Evolutionary conservation across 2,888 invertebrate species (phyloP).

Genomic region (Torymus tubicola): DNA sequence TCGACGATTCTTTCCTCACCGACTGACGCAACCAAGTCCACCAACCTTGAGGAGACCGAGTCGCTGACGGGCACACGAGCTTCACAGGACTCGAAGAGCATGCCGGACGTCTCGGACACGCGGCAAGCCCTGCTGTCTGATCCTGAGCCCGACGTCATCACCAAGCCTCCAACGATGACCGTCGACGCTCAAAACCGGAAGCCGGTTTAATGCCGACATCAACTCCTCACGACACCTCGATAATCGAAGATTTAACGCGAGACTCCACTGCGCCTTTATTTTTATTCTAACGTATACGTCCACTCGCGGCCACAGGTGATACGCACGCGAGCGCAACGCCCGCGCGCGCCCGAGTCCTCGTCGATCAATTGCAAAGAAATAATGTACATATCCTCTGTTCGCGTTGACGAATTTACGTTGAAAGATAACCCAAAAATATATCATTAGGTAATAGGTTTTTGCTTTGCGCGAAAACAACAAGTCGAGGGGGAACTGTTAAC

Average conservation of each 20-base stretch:
- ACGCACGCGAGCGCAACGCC: neutral
- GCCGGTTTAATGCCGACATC: constrained; percentile 67
- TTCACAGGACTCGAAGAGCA: constrained; percentile 53
- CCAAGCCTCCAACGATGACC: constrained; percentile 64
- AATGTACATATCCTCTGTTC: constrained; percentile 52
- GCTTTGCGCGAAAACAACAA: constrained; percentile 43
- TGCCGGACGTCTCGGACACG: constrained; percentile 67
- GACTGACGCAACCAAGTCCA: constrained; percentile 72
- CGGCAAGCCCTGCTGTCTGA: constrained; percentile 65
- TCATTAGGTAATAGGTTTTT: constrained; percentile 56
- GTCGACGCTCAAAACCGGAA: constrained; percentile 64
- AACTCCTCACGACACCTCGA: constrained; percentile 57
- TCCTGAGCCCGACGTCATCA: constrained; percentile 66
- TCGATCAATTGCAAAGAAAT: constrained; percentile 34
- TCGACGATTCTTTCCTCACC: constrained; percentile 72
- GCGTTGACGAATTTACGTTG: constrained; percentile 28
- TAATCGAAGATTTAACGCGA: constrained; percentile 13
- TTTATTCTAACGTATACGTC: constrained; percentile 39
- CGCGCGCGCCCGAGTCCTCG: neutral
- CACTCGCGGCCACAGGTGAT: constrained; percentile 3
- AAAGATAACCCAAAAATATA: constrained; percentile 30
- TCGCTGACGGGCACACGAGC: constrained; percentile 62
- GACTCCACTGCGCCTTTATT: constrained; percentile 33
- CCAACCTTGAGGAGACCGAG: constrained; percentile 71
- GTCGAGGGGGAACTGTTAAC: constrained; percentile 15